Percentiles rank a stretch among this genome's conserved stretches.
Evolutionary conservation across 92 coral and sea anemone genomes (phyloP).

Genomic region (Pocillopora grandis): DNA sequence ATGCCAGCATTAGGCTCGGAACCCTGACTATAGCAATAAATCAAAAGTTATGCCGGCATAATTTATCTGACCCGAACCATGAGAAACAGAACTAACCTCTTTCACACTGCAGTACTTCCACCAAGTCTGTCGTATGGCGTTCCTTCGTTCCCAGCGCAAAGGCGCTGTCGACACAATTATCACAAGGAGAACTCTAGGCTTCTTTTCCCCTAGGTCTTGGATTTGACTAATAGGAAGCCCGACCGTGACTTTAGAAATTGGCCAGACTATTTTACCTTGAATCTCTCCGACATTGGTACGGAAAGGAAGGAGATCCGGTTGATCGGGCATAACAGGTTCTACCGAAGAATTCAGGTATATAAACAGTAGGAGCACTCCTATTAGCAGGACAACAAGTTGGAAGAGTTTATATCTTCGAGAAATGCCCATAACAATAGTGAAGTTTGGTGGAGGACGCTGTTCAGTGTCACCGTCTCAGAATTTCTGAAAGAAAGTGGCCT

Average conservation of each 20-base stretch:
- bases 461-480: neutral
- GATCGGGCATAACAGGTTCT: neutral
- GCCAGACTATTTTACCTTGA: conserved; percentile 30
- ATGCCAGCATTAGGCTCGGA: neutral
- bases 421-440: neutral
- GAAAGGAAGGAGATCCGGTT: conserved; percentile 9
- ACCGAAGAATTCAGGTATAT: neutral
- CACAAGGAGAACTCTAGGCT: conserved; percentile 41
- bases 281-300: conserved; percentile 14
- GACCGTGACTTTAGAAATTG: neutral
- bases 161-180: conserved; percentile 63
- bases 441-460: no score
- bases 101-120: conserved; percentile 47
- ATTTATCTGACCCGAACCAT: no score
- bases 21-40: neutral
- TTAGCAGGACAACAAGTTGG: neutral
- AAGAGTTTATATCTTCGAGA: conserved; percentile 1
- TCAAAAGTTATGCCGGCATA: no score
- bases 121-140: conserved; percentile 62
- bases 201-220: conserved; percentile 23
- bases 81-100: conserved; percentile 8
- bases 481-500: neutral
- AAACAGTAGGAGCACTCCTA: conserved; percentile 8
- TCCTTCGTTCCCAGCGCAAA: conserved; percentile 47
- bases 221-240: conserved; percentile 32